These are phyloP conservation scores for Hypsibius dujardini DNA, from an alignment of 1,140 invertebrate genomes.

Conservation along the genomic window DNA sequence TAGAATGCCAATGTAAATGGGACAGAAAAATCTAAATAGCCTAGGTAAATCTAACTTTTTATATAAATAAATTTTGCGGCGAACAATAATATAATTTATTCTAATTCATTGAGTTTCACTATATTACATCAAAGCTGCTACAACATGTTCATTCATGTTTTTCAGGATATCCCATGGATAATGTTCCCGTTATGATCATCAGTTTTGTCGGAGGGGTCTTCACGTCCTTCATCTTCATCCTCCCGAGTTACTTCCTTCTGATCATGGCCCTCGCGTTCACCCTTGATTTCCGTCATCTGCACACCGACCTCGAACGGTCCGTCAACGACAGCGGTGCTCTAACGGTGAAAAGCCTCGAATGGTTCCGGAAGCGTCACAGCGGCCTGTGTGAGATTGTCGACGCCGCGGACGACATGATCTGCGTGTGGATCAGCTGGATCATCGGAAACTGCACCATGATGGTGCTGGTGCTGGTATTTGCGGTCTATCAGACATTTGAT, in stretches of 20 bases:
- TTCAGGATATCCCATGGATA: background rate
- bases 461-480: background rate
- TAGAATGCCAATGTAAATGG: too few species aligned
- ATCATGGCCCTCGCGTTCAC: background rate
- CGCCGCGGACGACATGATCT: background rate
- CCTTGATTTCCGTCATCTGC: background rate
- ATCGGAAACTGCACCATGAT: background rate
- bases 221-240: background rate
- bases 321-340: background rate
- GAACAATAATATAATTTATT: too few species aligned
- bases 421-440: background rate
- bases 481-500: background rate
- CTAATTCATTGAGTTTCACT: too few species aligned
- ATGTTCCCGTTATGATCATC: background rate
- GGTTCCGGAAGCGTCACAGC: background rate
- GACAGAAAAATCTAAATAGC: too few species aligned
- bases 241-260: background rate
- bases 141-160: too few species aligned
- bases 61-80: too few species aligned
- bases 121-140: too few species aligned
- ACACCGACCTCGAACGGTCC: background rate
- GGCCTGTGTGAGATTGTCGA: background rate
- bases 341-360: background rate
- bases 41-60: too few species aligned
- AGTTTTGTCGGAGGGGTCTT: background rate